Percentiles rank a stretch among this genome's conserved stretches.
These are phyloP conservation scores for Chloroceryle aenea DNA, from an alignment of 2,113 vertebrate genomes.

Conservation along the genomic window DNA sequence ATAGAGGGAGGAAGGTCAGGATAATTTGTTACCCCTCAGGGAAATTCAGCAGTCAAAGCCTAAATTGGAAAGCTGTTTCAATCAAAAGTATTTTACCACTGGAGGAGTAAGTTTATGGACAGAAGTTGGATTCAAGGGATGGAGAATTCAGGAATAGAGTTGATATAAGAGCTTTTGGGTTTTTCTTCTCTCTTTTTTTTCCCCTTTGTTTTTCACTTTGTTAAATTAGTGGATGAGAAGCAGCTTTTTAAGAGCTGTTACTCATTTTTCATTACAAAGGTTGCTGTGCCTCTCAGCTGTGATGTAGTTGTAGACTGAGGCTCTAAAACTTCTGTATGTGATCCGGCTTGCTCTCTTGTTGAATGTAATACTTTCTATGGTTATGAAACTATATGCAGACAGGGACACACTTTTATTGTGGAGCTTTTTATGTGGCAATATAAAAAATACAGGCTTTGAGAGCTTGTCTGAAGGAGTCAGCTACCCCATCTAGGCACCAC, in stretches of 20 bases:
- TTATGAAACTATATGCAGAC: neutral
- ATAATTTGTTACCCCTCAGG: neutral
- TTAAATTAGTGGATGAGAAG: neutral
- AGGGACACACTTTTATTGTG: neutral
- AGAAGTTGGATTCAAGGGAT: neutral
- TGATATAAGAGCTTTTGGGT: neutral
- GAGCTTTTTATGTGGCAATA: neutral
- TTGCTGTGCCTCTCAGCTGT: neutral
- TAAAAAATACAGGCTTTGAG: neutral
- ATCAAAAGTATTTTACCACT: slow-evolving; percentile 1
- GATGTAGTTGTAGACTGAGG: neutral
- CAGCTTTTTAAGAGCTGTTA: neutral
- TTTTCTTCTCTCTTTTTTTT: neutral
- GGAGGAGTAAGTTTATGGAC: neutral
- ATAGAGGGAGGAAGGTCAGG: neutral
- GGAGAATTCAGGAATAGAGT: neutral
- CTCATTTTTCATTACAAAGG: rapidly evolving
- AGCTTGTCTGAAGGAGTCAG: neutral
- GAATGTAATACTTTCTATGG: rapidly evolving
- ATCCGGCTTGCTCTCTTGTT: neutral
- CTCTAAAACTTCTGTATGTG: neutral
- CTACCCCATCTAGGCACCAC: neutral
- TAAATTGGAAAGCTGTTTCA: slow-evolving; percentile 35
- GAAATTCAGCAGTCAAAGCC: slow-evolving; percentile 16
- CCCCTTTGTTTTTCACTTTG: neutral